A percentile compares a stretch with the other conserved stretches of the same genome.
phyloP scores from a whole-genome alignment of 2,888 invertebrate genomes.

The Blera fallax region DNA sequence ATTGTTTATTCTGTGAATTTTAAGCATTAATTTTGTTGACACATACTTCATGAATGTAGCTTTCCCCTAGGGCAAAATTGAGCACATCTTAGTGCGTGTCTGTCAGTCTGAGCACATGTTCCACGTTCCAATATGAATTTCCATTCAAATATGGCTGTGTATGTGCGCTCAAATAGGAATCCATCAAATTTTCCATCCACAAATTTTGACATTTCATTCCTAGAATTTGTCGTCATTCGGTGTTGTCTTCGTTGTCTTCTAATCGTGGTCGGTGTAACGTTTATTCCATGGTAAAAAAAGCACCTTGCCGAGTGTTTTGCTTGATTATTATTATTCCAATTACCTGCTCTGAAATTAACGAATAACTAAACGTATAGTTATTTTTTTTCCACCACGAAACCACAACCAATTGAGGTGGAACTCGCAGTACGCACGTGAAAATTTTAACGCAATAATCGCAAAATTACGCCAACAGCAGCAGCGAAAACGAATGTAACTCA shows the following conservation, averaged over 20 bases:
- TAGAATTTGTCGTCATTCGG: slow-evolving; percentile 58
- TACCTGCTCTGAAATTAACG: neutral
- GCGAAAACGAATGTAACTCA: slow-evolving; percentile 54
- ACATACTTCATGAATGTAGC: neutral
- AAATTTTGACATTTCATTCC: slow-evolving; percentile 67
- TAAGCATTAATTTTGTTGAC: neutral
- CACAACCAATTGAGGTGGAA: slow-evolving; percentile 3
- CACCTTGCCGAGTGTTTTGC: slow-evolving; percentile 46
- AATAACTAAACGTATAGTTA: neutral
- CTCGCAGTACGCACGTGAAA: slow-evolving; percentile 57
- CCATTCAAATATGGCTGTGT: neutral
- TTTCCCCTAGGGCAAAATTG: neutral
- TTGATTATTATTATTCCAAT: slow-evolving; percentile 8
- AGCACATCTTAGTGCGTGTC: neutral
- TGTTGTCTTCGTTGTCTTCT: slow-evolving; percentile 69
- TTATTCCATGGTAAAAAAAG: slow-evolving; percentile 28
- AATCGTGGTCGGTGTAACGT: slow-evolving; percentile 61
- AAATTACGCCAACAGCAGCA: slow-evolving; percentile 59
- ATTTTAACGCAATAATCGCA: slow-evolving; percentile 46
- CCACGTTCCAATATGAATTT: slow-evolving; percentile 41
- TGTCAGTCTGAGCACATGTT: slow-evolving; percentile 45
- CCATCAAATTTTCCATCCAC: slow-evolving; percentile 50
- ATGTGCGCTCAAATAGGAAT: slow-evolving; percentile 12
- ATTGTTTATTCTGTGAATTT: too few relatives aligned
- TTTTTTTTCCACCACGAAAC: slow-evolving; percentile 1